Evolutionary conservation across 2,797 vertebrate genomes (phyloP), one percentile per base, ranked within the genome.

Genomic region (Peromyscus nudipes): DNA sequence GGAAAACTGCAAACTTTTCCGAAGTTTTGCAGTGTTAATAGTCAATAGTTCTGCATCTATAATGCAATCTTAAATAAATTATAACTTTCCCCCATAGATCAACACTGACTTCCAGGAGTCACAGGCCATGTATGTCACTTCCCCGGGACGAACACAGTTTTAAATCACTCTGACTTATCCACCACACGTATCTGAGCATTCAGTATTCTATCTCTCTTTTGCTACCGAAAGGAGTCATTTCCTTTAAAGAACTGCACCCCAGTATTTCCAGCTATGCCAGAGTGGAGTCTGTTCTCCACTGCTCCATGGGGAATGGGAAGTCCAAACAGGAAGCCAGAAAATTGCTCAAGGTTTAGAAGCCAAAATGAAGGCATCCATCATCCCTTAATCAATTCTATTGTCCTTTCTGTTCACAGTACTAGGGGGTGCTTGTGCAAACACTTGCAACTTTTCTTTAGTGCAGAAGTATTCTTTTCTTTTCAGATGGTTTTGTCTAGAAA

Each of bases 371-470:
- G 17, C 62, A 27, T 6, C 4, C 13, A 37, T 57, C 3, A 55
- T 12, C 16, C 88, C 46, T 25, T 31, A 81, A 76, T 6, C 65
- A 55, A 73, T 89, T 91, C 62, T 4, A 13, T 79, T 16, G 69
- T 43, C 17, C 3, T 89, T 91, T 91, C 57, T 81, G 57, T 62
- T 80, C 49, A 17, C 23, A 40, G 81, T 92, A 73, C 43, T 71
- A 77, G 27, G n/a, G 93, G 4, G 95, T 1, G 91, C 8, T 60
- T 94, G 57, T 34, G 23, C 84, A 92, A 92, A 62, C 34, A 87
- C 2, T 2, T 31, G 4, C 21, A 65, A 65, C 34, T 69, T 86
- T 93, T 71, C 12, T 80, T 71, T 37, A 73, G 73, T n/a, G 55
- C 9, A 86, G 52, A 13, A 73, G 4, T 6, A 73, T 55, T 6